A percentile compares a stretch with the other conserved stretches of the same genome.
phyloP scores from a whole-genome alignment of 2,888 invertebrate genomes.

The Dugesia japonica region DNA sequence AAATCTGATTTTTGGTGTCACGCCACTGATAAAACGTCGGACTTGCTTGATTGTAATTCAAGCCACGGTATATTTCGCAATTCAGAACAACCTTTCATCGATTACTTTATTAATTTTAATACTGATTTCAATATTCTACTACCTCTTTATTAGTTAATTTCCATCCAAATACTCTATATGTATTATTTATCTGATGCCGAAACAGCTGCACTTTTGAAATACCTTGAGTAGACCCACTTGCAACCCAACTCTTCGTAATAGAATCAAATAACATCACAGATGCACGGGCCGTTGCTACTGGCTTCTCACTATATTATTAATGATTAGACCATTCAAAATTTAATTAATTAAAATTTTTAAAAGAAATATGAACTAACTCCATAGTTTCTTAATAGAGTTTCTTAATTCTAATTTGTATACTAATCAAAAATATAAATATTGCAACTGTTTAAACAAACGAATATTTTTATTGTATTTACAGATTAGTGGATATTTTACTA shows the following conservation, averaged over 20 bases:
- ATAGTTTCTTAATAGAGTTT: not conserved
- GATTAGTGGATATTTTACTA: too few species aligned
- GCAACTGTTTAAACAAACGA: not conserved
- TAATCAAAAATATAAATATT: not conserved
- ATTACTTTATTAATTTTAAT: conserved; percentile 33
- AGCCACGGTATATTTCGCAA: conserved; percentile 82
- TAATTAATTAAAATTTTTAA: too few species aligned
- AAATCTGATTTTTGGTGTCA: conserved; percentile 67
- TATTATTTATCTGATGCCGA: conserved; percentile 83
- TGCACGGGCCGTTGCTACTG: conserved; percentile 86
- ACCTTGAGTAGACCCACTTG: conserved; percentile 64
- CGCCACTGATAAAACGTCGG: conserved; percentile 98
- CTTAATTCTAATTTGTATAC: not conserved
- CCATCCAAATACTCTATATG: conserved; percentile 87
- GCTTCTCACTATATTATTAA: conserved; percentile 63
- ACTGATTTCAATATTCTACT: not conserved
- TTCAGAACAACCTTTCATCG: conserved; percentile 75
- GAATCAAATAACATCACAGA: conserved; percentile 98
- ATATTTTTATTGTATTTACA: too few species aligned
- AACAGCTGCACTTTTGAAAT: conserved; percentile 87
- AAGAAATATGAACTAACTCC: not conserved
- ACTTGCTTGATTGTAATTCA: conserved; percentile 96
- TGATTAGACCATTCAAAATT: too few species aligned
- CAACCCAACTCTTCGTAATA: conserved; percentile 82
- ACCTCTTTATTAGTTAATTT: conserved; percentile 85